Evolutionary conservation across 2,797 vertebrate genomes (phyloP), one percentile per base, ranked within the genome.

Genomic region (Hydrophis major): DNA sequence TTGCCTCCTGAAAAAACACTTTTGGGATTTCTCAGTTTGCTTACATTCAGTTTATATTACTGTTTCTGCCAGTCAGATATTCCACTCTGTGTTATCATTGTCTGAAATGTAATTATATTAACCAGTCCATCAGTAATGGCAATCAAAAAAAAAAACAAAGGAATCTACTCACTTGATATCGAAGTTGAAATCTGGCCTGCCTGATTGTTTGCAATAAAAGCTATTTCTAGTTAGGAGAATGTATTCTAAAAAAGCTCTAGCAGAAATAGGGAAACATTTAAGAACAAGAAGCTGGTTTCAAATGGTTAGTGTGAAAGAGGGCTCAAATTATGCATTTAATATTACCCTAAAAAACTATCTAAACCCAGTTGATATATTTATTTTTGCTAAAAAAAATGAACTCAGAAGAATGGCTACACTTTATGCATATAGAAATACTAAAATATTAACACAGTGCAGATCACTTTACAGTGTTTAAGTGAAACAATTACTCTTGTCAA

Each of bases 231-330:
- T 53, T 12, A 87, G 27, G 60, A 5, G 27, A 60, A 37, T 55
- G 90, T 59, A 69, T 66, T 95, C 13, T 88, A 42, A 86, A 55
- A 87, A 74, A 66, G 32, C 60, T 89, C 94, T 94, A 89, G 88
- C 89, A 88, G 66, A 90, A 69, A 61, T 91, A 88, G 47, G 86
- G 92, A 92, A 87, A 90, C 25, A 37, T 93, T 94, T 66, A 0
- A 20, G 37, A 37, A 86, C n/a, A n/a, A 22, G 56, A 96, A 69
- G 2, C 90, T 87, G 74, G 92, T 89, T 86, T 13, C 69, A 94
- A 94, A 91, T 90, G 93, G 69, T 92, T 95, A 91, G 66, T 25
- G 0, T 0, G 78, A 91, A 90, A 94, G 91, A 90, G 87, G 32
- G 87, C 89, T 92, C 86, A 92, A 93, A 95, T 95, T 1, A 13